Conservation (phyloP, 2,888 invertebrate species). For the Sceliomorpha sp. region DNA sequence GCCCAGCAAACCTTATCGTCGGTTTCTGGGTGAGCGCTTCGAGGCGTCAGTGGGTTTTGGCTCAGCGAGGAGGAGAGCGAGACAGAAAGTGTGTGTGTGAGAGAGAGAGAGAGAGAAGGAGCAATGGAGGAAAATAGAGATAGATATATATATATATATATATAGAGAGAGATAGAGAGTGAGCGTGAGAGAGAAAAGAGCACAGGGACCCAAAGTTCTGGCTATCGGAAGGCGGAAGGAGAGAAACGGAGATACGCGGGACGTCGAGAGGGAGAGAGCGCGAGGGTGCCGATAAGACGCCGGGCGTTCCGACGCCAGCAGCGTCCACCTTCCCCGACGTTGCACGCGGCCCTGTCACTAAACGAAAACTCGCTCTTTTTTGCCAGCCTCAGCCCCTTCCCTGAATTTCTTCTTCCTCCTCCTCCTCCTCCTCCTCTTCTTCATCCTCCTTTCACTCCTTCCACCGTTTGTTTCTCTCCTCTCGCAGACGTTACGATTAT, state of each 20-base stretch:
- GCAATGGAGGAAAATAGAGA: too few species aligned
- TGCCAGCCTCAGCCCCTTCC: constrained; percentile 18
- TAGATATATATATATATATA: too few species aligned
- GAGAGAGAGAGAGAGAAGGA: constrained; percentile 30
- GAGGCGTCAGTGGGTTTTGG: constrained; percentile 77
- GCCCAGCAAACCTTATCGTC: constrained; percentile 76
- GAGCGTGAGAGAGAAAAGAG: constrained; percentile 22
- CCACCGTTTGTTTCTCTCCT: constrained; percentile 21
- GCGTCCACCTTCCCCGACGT: constrained; percentile 43
- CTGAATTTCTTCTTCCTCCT: constrained; percentile 39
- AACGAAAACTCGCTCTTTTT: constrained; percentile 54
- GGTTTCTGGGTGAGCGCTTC: constrained; percentile 79
- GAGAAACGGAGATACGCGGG: constrained; percentile 40
- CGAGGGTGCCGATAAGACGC: constrained; percentile 79
- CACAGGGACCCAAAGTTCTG: constrained; percentile 36
- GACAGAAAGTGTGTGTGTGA: too few species aligned
- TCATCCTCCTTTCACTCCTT: constrained; percentile 15
- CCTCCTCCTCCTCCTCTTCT: constrained; percentile 28
- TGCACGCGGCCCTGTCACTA: constrained; percentile 60
- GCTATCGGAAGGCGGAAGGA: constrained; percentile 49
- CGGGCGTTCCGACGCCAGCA: constrained; percentile 60
- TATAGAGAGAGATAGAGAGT: constrained; percentile 31
- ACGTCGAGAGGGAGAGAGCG: constrained; percentile 72
- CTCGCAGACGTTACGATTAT: constrained; percentile 36
- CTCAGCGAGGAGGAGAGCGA: constrained; percentile 58